Evolutionary conservation across 2,888 invertebrate species (phyloP).

Genomic region (Toxonevra muliebris): DNA sequence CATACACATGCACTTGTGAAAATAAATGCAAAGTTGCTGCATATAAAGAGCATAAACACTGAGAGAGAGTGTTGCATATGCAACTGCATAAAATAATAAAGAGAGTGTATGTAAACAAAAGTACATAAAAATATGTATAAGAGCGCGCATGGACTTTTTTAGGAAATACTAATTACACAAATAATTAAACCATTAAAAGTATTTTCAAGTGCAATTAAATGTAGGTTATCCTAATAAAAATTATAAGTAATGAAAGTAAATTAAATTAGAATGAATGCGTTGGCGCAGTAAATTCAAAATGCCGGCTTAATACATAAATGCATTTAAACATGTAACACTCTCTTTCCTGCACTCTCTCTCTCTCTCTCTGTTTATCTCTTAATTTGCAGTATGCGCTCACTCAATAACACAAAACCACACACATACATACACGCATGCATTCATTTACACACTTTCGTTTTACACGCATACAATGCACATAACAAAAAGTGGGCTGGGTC

Average conservation of each 20-base stretch:
- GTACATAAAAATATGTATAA: not conserved
- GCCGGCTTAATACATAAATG: not conserved
- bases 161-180: too few species aligned
- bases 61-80: not conserved
- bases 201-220: too few species aligned
- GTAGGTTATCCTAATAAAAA: too few species aligned
- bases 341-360: not conserved
- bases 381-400: conserved; percentile 18
- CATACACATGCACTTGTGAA: too few species aligned
- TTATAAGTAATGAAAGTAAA: too few species aligned
- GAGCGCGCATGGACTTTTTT: too few species aligned
- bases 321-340: too few species aligned
- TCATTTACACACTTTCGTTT: not conserved
- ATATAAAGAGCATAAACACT: too few species aligned
- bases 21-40: too few species aligned
- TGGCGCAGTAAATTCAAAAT: not conserved
- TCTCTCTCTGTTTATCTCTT: not conserved
- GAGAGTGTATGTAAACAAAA: conserved; percentile 4
- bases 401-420: conserved; percentile 15
- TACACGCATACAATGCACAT: conserved; percentile 21
- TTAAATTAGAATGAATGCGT: too few species aligned
- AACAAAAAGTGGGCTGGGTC: conserved; percentile 47
- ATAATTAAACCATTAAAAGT: too few species aligned
- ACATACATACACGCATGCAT: conserved; percentile 15
- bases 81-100: not conserved